A percentile compares a stretch with the other conserved stretches of the same genome.
phyloP scores from a whole-genome alignment of 1,140 invertebrate genomes.

The Papilio helenus region DNA sequence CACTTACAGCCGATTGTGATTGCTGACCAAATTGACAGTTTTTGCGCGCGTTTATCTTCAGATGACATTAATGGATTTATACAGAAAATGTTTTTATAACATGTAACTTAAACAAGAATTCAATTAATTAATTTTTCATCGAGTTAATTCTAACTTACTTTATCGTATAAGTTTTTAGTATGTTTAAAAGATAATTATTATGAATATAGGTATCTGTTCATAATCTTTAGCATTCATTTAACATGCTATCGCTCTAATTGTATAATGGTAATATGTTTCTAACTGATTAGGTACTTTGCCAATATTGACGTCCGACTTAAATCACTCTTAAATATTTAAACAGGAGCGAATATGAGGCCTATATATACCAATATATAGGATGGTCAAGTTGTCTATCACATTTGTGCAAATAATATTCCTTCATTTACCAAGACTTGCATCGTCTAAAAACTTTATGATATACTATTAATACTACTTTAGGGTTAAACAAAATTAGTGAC shows the following conservation, averaged over 20 bases:
- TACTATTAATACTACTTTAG: too few relatives aligned
- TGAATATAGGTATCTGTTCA: constrained; percentile 4
- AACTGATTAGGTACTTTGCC: constrained; percentile 37
- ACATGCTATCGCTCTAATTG: constrained; percentile 31
- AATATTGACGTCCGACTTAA: constrained; percentile 34
- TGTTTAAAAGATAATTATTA: background rate
- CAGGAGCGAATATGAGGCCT: background rate
- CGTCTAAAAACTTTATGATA: too few relatives aligned
- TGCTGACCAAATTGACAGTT: constrained; percentile 25
- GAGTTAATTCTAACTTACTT: background rate
- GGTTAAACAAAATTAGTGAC: too few relatives aligned
- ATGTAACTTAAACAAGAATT: background rate
- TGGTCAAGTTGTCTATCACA: background rate
- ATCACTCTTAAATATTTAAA: constrained; percentile 14
- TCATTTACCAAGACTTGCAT: too few relatives aligned
- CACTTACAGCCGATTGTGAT: constrained; percentile 18
- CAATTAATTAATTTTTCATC: background rate
- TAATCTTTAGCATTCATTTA: constrained; percentile 20
- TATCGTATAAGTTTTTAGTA: background rate
- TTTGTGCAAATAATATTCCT: background rate
- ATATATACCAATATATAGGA: background rate
- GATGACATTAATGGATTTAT: constrained; percentile 7
- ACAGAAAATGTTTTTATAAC: background rate
- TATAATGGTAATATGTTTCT: constrained; percentile 30
- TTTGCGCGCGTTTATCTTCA: constrained; percentile 17